Conservation (phyloP, 53 echinoderm and acorn worm species). For the Actinopyga echinites region DNA sequence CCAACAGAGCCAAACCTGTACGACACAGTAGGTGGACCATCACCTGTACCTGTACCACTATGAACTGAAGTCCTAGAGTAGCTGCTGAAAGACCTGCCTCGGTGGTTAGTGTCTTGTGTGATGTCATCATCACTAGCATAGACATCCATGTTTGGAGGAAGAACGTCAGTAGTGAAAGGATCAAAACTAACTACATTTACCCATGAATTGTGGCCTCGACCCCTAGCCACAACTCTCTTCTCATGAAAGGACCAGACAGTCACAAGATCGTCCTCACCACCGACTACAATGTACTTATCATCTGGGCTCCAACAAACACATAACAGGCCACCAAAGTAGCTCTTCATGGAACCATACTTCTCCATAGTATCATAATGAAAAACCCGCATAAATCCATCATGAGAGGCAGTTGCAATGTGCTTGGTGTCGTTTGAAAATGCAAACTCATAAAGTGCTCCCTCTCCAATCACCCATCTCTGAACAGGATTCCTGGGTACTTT, state of each 20-base stretch:
- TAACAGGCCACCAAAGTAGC: constrained; percentile 93
- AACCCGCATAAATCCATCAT: constrained; percentile 93
- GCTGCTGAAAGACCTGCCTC: constrained; percentile 87
- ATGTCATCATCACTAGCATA: constrained; percentile 94
- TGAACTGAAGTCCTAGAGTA: constrained; percentile 90
- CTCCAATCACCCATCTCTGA: constrained; percentile 91
- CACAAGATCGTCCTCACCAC: constrained; percentile 95
- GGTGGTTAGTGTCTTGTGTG: constrained; percentile 47
- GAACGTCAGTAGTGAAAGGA: constrained; percentile 76
- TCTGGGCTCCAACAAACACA: constrained; percentile 99
- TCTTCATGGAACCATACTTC: constrained; percentile 93
- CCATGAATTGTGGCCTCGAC: constrained; percentile 92
- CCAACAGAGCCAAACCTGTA: constrained; percentile 97
- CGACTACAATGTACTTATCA: constrained; percentile 86
- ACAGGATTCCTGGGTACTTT: constrained; percentile 93
- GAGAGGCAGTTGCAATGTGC: constrained; percentile 87
- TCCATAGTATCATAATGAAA: constrained; percentile 98
- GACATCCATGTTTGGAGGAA: constrained; percentile 72
- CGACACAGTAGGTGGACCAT: constrained; percentile 70
- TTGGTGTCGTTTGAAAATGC: constrained; percentile 86
- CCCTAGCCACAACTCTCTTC: constrained; percentile 83
- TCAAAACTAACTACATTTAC: constrained; percentile 93
- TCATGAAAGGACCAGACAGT: constrained; percentile 92
- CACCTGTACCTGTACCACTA: constrained; percentile 47
- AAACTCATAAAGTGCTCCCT: constrained; percentile 94